Conservation (phyloP, 2,888 invertebrate genomes). For the Spatulosminthurus flaviceps region DNA sequence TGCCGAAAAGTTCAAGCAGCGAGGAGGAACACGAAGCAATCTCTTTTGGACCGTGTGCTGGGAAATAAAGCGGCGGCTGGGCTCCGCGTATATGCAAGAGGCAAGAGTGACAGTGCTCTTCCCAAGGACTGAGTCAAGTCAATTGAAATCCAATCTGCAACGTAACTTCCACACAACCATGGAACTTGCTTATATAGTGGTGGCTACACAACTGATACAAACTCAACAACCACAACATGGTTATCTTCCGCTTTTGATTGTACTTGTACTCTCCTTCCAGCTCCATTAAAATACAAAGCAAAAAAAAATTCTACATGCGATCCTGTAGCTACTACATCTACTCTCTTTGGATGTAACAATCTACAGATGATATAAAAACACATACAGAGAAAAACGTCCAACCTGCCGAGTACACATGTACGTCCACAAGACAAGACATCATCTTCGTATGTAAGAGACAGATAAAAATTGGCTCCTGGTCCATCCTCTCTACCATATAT, state of each 20-base stretch:
- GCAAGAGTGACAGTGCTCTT: conserved; percentile 87
- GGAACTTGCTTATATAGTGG: conserved; percentile 25
- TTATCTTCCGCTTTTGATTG: not conserved
- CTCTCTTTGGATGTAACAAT: no score
- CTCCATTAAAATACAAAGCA: not conserved
- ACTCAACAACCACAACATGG: not conserved
- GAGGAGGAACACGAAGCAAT: conserved; percentile 84
- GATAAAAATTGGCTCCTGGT: no score
- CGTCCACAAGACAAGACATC: conserved; percentile 9
- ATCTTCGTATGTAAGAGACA: not conserved
- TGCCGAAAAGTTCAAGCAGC: conserved; percentile 83
- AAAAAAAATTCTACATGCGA: no score
- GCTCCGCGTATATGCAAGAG: conserved; percentile 78
- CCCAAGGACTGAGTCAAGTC: conserved; percentile 75
- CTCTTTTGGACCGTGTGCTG: conserved; percentile 82
- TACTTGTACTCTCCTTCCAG: not conserved
- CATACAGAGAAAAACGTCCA: not conserved
- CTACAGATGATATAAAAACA: no score
- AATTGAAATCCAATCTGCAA: conserved; percentile 35
- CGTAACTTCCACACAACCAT: not conserved
- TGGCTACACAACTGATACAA: not conserved
- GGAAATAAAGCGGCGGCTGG: conserved; percentile 70
- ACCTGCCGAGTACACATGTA: not conserved
- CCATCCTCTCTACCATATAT: no score
- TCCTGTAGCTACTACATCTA: no score